Conservation (phyloP, 2,113 vertebrate genomes). For the Mormoops blainvillei region DNA sequence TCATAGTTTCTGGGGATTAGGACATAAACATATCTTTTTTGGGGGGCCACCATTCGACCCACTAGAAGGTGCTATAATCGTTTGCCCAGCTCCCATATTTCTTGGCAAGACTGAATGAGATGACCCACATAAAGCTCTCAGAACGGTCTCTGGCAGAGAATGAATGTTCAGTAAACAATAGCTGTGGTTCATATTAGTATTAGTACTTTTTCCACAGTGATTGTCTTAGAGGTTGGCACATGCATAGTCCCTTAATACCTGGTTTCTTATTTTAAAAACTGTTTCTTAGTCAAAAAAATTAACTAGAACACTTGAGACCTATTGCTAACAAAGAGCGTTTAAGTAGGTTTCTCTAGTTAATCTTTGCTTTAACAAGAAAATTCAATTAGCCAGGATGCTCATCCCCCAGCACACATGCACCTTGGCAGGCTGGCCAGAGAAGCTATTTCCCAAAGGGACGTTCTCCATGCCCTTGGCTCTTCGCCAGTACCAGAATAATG, state of each 20-base stretch:
- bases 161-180: background rate
- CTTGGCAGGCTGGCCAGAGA: background rate
- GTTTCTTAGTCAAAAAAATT: background rate
- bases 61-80: background rate
- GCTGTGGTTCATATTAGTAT: background rate
- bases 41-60: background rate
- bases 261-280: background rate
- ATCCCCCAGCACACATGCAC: background rate
- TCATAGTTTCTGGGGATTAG: background rate
- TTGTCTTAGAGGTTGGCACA: background rate
- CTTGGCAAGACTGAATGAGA: background rate
- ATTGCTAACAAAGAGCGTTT: background rate
- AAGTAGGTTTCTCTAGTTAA: background rate
- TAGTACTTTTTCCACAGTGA: background rate
- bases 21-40: background rate
- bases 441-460: background rate
- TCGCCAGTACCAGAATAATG: background rate
- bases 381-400: background rate
- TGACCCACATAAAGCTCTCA: background rate
- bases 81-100: background rate
- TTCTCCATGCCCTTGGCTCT: background rate
- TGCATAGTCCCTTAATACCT: background rate
- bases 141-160: background rate
- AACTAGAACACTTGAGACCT: background rate
- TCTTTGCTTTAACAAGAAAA: background rate